Evolutionary conservation across 2,113 vertebrate species (phyloP).

Genomic region (Gobio gobio): DNA sequence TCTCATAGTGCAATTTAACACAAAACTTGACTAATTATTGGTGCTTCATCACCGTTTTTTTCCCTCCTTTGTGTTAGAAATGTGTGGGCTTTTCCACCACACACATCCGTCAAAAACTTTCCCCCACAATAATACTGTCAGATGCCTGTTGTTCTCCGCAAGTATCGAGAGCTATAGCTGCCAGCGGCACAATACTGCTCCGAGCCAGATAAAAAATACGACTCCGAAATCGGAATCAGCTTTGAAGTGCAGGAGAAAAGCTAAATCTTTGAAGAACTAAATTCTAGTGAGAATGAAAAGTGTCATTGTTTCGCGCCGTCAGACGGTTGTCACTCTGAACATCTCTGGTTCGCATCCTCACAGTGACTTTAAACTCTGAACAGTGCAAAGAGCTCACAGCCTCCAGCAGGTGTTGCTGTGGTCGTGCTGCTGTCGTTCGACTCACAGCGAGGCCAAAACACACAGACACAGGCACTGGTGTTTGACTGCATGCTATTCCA

Average conservation of each 20-base stretch:
- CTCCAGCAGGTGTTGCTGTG: slow-evolving; percentile 59
- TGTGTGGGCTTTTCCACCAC: slow-evolving; percentile 49
- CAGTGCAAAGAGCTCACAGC: neutral
- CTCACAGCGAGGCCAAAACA: neutral
- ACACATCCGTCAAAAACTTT: slow-evolving; percentile 38
- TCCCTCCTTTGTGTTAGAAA: slow-evolving; percentile 35
- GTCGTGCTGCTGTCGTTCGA: slow-evolving; percentile 9
- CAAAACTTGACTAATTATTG: slow-evolving; percentile 48
- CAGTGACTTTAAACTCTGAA: neutral
- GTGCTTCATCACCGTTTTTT: slow-evolving; percentile 36
- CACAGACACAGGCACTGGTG: neutral
- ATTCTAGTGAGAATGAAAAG: neutral
- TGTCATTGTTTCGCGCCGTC: neutral
- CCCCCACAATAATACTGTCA: slow-evolving; percentile 48
- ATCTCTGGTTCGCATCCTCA: neutral
- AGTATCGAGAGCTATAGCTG: slow-evolving; percentile 40
- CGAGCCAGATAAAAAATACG: slow-evolving; percentile 26
- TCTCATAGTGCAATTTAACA: slow-evolving; percentile 34
- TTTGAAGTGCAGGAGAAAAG: slow-evolving; percentile 43
- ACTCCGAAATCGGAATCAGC: slow-evolving; percentile 31
- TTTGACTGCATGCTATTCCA: neutral
- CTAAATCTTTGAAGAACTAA: slow-evolving; percentile 10
- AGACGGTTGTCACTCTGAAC: neutral
- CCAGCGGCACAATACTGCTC: neutral
- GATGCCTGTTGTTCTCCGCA: slow-evolving; percentile 46